Conservation (phyloP, 1,140 invertebrate genomes). For the Zophobas atratus region DNA sequence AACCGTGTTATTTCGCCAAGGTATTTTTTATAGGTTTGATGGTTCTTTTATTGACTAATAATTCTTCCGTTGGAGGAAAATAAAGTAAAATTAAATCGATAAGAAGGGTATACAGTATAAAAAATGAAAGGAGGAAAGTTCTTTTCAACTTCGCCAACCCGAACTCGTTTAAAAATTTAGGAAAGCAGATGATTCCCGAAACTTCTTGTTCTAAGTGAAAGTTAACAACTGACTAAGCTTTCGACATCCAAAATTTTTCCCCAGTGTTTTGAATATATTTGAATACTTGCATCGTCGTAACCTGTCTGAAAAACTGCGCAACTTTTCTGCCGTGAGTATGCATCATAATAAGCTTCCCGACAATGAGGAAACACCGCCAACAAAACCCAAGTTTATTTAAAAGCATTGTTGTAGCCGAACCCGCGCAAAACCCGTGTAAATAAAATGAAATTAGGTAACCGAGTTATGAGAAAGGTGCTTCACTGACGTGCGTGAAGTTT, state of each 20-base stretch:
- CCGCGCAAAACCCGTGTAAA: slow-evolving; percentile 7
- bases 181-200: background rate
- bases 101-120: background rate
- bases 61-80: background rate
- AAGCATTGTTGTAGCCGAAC: slow-evolving; percentile 5
- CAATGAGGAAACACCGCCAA: slow-evolving; percentile 19
- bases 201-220: background rate
- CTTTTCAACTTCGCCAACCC: background rate
- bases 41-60: background rate
- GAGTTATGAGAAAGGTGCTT: slow-evolving; percentile 14
- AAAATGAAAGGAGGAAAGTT: slow-evolving; percentile 4
- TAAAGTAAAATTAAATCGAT: background rate
- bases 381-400: slow-evolving; percentile 24
- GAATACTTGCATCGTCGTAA: background rate
- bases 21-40: background rate
- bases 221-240: background rate
- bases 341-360: background rate
- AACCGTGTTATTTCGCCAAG: no score
- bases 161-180: background rate
- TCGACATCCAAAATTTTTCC: background rate
- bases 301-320: background rate
- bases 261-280: no score
- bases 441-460: slow-evolving; percentile 40
- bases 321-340: background rate
- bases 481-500: slow-evolving; percentile 25